These are phyloP conservation scores for Patiria miniata DNA, from an alignment of 35 echinoderm and acorn worm genomes.

Conservation along the genomic window DNA sequence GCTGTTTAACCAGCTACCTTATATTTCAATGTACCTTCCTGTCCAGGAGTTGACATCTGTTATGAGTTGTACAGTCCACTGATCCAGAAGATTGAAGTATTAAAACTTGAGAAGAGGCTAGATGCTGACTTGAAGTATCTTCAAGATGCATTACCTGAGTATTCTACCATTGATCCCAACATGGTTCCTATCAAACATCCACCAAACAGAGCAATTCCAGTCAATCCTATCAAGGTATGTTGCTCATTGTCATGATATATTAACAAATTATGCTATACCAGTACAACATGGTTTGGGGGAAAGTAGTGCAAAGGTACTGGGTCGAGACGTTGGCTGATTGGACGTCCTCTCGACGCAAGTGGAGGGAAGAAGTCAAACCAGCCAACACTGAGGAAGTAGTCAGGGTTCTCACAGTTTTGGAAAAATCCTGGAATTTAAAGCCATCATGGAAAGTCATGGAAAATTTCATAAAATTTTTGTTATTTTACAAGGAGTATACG, in stretches of 20 bases:
- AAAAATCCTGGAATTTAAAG: too few relatives aligned
- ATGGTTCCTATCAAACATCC: slow-evolving; percentile 84
- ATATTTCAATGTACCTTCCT: neutral
- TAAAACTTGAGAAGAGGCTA: slow-evolving; percentile 87
- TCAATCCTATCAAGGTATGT: slow-evolving; percentile 84
- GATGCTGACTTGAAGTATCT: slow-evolving; percentile 80
- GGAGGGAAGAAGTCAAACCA: too few relatives aligned
- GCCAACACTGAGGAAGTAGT: too few relatives aligned
- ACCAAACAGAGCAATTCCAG: slow-evolving; percentile 66
- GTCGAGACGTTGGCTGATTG: too few relatives aligned
- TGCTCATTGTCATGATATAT: neutral
- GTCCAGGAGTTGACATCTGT: slow-evolving; percentile 81
- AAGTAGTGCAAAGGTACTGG: too few relatives aligned
- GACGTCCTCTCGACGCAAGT: too few relatives aligned
- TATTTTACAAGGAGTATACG: too few relatives aligned
- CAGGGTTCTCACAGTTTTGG: too few relatives aligned
- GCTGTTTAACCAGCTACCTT: neutral
- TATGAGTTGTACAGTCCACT: slow-evolving; percentile 92
- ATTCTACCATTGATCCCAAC: slow-evolving; percentile 89
- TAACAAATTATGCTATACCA: too few relatives aligned
- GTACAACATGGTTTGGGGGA: too few relatives aligned
- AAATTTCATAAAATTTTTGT: too few relatives aligned
- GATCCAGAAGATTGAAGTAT: slow-evolving; percentile 79
- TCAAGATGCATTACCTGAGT: slow-evolving; percentile 85
- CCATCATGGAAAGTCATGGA: too few relatives aligned